Evolutionary conservation across 1,140 invertebrate genomes (phyloP).

Genomic region (Diorhabda sublineata): DNA sequence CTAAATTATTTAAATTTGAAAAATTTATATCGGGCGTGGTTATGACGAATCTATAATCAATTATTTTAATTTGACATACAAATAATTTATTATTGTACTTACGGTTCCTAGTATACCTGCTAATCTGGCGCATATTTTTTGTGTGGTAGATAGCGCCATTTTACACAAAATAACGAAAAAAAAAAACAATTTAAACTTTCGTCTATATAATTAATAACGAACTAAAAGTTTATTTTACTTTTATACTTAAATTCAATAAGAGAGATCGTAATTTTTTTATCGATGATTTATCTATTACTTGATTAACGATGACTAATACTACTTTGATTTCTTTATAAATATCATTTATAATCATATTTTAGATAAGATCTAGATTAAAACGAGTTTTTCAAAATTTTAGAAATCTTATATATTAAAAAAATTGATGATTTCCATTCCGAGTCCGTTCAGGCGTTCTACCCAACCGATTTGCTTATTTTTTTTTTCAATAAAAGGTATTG

Average conservation of each 20-base stretch:
- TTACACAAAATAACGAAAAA: background rate
- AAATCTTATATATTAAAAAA: background rate
- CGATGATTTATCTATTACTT: background rate
- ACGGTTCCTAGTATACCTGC: constrained; percentile 21
- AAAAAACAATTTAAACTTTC: background rate
- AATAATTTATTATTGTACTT: constrained; percentile 8
- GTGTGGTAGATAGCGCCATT: background rate
- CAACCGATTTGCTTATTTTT: background rate
- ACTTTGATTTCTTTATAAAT: background rate
- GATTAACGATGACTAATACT: background rate
- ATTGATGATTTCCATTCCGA: background rate
- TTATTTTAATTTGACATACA: background rate
- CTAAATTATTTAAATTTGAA: constrained; percentile 2
- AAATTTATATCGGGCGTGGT: background rate
- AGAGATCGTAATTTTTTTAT: background rate
- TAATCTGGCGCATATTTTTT: constrained; percentile 2
- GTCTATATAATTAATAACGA: background rate
- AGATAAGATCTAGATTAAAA: background rate
- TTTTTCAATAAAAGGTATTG: too few relatives aligned
- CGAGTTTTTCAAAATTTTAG: background rate
- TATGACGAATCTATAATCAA: background rate
- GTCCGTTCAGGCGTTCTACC: too few relatives aligned
- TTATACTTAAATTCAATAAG: background rate
- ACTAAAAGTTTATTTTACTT: background rate
- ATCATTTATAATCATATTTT: background rate